phyloP scores from a whole-genome alignment of 2,888 invertebrate genomes.

The Chironomus riparius region DNA sequence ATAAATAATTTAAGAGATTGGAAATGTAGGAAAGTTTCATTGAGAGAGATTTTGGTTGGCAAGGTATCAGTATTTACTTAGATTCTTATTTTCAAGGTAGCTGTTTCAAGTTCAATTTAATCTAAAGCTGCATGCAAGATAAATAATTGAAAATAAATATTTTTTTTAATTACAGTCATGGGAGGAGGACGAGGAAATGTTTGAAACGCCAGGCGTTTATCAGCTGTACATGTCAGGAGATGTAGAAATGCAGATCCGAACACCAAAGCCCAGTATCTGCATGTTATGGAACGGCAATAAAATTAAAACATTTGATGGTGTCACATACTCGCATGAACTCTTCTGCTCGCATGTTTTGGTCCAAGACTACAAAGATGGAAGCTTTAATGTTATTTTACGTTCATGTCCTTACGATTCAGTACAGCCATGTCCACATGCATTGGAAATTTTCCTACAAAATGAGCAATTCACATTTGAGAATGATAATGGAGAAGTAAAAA shows the following conservation, averaged over 20 bases:
- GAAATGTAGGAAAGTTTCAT: no score
- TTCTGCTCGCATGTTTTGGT: constrained; percentile 66
- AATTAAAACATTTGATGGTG: constrained; percentile 78
- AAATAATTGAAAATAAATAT: background rate
- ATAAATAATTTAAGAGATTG: no score
- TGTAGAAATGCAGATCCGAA: constrained; percentile 31
- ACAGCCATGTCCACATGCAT: constrained; percentile 42
- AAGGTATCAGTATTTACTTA: no score
- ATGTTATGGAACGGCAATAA: constrained; percentile 73
- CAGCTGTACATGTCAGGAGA: constrained; percentile 36
- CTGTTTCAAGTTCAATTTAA: no score
- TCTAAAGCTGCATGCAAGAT: no score
- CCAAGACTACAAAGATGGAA: constrained; percentile 58
- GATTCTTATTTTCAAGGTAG: no score
- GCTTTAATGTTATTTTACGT: constrained; percentile 58
- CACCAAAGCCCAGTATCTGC: constrained; percentile 60
- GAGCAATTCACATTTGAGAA: constrained; percentile 54
- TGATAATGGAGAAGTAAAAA: constrained; percentile 47
- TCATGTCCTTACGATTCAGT: constrained; percentile 49
- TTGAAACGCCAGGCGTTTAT: constrained; percentile 30
- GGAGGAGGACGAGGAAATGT: constrained; percentile 23
- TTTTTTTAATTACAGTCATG: background rate
- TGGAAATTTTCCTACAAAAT: constrained; percentile 54
- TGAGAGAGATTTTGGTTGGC: no score
- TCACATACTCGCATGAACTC: constrained; percentile 66